Evolutionary conservation across 2,113 vertebrate species (phyloP).

Genomic region (Columba janthina): DNA sequence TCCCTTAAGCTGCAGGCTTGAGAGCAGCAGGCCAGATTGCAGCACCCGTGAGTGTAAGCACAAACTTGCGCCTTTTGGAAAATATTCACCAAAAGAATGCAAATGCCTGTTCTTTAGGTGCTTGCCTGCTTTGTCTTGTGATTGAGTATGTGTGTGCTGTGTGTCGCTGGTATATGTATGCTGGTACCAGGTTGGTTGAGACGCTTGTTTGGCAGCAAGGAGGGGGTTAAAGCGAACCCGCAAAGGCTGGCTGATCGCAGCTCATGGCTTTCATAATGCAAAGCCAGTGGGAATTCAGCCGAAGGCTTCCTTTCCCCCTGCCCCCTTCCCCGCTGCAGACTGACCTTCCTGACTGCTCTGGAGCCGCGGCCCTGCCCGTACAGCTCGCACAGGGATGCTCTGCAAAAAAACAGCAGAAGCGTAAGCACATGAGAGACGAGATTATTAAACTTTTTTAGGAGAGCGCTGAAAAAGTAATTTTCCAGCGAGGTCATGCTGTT

Average conservation of each 20-base stretch:
- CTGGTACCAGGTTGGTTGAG: background rate
- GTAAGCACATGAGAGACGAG: slow-evolving; percentile 6
- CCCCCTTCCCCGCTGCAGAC: background rate
- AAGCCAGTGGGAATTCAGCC: slow-evolving; percentile 46
- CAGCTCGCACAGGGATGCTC: background rate
- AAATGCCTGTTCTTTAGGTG: background rate
- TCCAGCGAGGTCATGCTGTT: background rate
- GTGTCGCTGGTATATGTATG: background rate
- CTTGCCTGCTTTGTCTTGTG: background rate
- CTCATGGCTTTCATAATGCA: slow-evolving; percentile 56
- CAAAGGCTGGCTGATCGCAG: slow-evolving; percentile 27
- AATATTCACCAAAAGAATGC: background rate
- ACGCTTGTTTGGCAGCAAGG: background rate
- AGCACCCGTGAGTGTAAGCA: background rate
- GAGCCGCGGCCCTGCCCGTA: background rate
- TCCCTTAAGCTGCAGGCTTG: background rate
- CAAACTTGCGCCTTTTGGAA: background rate
- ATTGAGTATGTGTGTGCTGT: fast-evolving
- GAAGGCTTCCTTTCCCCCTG: background rate
- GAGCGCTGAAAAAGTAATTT: background rate
- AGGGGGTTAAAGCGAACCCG: slow-evolving; percentile 24
- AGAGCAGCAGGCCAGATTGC: background rate
- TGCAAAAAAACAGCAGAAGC: background rate
- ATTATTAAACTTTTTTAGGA: slow-evolving; percentile 45
- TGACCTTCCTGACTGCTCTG: slow-evolving; percentile 10